Conservation (phyloP, 1,140 invertebrate genomes). For the Mycetomoellerius zeteki region DNA sequence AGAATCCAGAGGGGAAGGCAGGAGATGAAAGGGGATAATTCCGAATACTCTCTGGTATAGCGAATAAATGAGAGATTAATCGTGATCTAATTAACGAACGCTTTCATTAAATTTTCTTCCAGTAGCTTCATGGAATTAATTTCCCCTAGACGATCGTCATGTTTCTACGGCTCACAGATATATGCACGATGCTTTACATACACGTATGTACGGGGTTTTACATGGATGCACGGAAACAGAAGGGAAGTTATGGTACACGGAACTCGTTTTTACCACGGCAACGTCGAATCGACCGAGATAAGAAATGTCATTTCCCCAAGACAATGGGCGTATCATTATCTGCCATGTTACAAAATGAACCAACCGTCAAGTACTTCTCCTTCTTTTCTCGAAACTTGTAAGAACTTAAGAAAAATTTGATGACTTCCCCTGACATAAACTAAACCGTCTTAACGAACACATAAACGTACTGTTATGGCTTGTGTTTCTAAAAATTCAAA, state of each 20-base stretch:
- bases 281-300: slow-evolving; percentile 68
- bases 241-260: background rate
- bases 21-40: slow-evolving; percentile 47
- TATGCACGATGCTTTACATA: background rate
- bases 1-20: background rate
- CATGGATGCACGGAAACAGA: background rate
- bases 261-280: slow-evolving; percentile 31
- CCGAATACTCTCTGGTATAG: slow-evolving; percentile 18
- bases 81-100: slow-evolving; percentile 70
- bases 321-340: slow-evolving; percentile 73
- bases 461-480: background rate
- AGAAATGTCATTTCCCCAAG: slow-evolving; percentile 73
- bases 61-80: slow-evolving; percentile 70
- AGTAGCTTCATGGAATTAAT: slow-evolving; percentile 68
- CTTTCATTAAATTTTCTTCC: slow-evolving; percentile 63
- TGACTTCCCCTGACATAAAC: background rate
- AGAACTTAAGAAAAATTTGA: slow-evolving; percentile 33
- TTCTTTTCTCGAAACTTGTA: slow-evolving; percentile 25
- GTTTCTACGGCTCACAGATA: background rate
- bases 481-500: background rate
- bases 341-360: slow-evolving; percentile 61
- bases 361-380: slow-evolving; percentile 1
- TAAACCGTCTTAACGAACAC: background rate
- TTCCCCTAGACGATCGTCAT: slow-evolving; percentile 44
- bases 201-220: slow-evolving; percentile 2